Evolutionary conservation across 2,888 invertebrate genomes (phyloP).

Genomic region (Eupithecia subfuscata): DNA sequence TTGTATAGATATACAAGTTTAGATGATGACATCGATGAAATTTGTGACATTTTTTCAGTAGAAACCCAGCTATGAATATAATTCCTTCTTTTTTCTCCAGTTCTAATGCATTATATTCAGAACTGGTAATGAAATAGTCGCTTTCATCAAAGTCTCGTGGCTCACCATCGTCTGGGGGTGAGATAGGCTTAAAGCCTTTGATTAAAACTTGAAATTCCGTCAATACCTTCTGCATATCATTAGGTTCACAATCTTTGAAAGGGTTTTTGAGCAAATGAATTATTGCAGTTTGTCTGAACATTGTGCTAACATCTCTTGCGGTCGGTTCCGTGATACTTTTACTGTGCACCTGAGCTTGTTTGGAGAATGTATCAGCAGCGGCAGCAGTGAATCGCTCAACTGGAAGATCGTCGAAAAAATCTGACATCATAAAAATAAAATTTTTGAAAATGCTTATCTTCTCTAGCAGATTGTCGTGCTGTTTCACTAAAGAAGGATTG

Average conservation of each 20-base stretch:
- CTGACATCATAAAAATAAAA: slow-evolving; percentile 23
- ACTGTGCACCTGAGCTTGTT: slow-evolving; percentile 25
- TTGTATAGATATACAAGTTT: slow-evolving; percentile 13
- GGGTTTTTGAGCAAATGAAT: slow-evolving; percentile 26
- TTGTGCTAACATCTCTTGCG: slow-evolving; percentile 28
- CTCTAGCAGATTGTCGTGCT: slow-evolving; percentile 4
- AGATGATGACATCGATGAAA: slow-evolving; percentile 28
- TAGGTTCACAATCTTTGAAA: background rate
- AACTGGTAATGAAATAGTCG: slow-evolving; percentile 12
- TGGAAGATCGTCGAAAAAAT: slow-evolving; percentile 21
- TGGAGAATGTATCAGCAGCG: slow-evolving; percentile 25
- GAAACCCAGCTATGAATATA: slow-evolving; percentile 35
- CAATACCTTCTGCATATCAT: slow-evolving; percentile 18
- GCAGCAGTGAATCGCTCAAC: slow-evolving; percentile 21
- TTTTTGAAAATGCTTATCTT: slow-evolving; percentile 23
- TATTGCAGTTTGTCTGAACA: slow-evolving; percentile 32
- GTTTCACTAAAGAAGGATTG: background rate
- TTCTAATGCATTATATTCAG: slow-evolving; percentile 27
- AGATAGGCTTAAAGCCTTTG: slow-evolving; percentile 1
- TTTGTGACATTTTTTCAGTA: slow-evolving; percentile 34
- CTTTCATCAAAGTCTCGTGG: background rate
- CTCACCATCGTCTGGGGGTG: background rate
- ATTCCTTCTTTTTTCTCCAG: slow-evolving; percentile 28
- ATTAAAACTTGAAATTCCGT: slow-evolving; percentile 17
- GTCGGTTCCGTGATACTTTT: slow-evolving; percentile 29